Evolutionary conservation across 2,113 vertebrate species (phyloP).

Genomic region (Xiphophorus maculatus): DNA sequence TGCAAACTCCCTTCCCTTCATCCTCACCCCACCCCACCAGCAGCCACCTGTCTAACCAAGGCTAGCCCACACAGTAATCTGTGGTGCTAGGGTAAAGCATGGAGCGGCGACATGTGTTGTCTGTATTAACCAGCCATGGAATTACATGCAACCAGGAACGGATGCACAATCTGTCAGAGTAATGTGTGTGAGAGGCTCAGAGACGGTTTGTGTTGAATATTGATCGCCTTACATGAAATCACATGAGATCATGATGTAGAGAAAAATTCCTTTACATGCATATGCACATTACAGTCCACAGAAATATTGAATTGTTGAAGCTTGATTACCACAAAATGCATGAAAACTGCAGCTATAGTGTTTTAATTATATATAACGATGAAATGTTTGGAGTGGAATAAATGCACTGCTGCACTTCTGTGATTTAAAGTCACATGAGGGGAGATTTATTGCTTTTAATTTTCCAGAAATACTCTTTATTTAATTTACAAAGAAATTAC

Average conservation of each 20-base stretch:
- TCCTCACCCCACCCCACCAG: constrained; percentile 12
- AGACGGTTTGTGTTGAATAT: not conserved
- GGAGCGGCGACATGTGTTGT: constrained; percentile 30
- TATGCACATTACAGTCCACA: too few relatives aligned
- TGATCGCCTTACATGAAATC: not conserved
- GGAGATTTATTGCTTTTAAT: too few relatives aligned
- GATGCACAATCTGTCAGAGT: constrained; percentile 31
- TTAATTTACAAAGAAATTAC: too few relatives aligned
- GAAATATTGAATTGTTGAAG: too few relatives aligned
- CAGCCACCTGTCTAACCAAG: constrained; percentile 33
- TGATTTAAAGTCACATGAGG: too few relatives aligned
- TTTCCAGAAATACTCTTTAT: too few relatives aligned
- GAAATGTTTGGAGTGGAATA: too few relatives aligned
- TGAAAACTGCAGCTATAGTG: too few relatives aligned
- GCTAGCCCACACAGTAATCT: constrained; percentile 65
- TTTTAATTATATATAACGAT: too few relatives aligned
- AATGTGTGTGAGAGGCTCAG: not conserved
- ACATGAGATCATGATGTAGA: not conserved
- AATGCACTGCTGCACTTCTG: too few relatives aligned
- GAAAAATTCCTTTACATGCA: not conserved
- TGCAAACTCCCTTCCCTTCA: not conserved
- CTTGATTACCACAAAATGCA: too few relatives aligned
- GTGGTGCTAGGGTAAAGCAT: constrained; percentile 26
- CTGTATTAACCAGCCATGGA: constrained; percentile 44
- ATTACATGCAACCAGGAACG: constrained; percentile 32